Evolutionary conservation across 2,797 vertebrate species (phyloP).

Genomic region (Fistularia tabacaria): DNA sequence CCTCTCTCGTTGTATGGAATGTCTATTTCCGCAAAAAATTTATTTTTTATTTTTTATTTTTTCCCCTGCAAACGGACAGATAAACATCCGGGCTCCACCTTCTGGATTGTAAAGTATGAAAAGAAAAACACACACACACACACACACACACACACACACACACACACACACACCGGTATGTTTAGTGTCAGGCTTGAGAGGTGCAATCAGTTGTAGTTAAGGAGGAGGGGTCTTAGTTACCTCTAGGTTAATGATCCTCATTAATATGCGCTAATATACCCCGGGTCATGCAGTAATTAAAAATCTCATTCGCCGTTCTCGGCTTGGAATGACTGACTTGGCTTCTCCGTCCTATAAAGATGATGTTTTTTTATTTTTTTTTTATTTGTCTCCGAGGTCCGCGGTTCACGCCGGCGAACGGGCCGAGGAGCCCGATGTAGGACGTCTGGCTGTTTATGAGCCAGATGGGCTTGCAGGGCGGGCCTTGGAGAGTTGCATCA

Average conservation of each 20-base stretch:
- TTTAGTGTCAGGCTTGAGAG: slow-evolving; percentile 54
- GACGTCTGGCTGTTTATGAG: slow-evolving; percentile 61
- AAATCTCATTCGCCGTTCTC: slow-evolving; percentile 79
- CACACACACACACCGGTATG: slow-evolving; percentile 26
- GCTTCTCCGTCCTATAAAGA: slow-evolving; percentile 62
- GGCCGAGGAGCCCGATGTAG: slow-evolving; percentile 29
- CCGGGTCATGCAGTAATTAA: slow-evolving; percentile 85
- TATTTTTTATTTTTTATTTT: too few relatives aligned
- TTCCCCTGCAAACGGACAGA: too few relatives aligned
- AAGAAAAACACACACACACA: too few relatives aligned
- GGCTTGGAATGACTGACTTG: slow-evolving; percentile 71
- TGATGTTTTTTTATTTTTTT: slow-evolving; percentile 53
- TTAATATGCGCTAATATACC: slow-evolving; percentile 84
- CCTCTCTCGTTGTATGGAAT: too few relatives aligned
- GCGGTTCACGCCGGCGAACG: slow-evolving; percentile 36
- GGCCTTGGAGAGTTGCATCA: slow-evolving; percentile 78
- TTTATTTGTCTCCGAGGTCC: slow-evolving; percentile 66
- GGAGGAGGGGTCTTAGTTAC: slow-evolving; percentile 82
- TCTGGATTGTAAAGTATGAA: too few relatives aligned
- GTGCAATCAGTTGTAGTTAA: slow-evolving; percentile 81
- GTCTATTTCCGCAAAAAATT: too few relatives aligned
- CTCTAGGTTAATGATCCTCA: slow-evolving; percentile 84
- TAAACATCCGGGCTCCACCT: too few relatives aligned
- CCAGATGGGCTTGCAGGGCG: slow-evolving; percentile 57
- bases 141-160: not conserved